Evolutionary conservation across 35 echinoderm and acorn worm species (phyloP).

Genomic region (Hemicentrotus pulcherrimus): DNA sequence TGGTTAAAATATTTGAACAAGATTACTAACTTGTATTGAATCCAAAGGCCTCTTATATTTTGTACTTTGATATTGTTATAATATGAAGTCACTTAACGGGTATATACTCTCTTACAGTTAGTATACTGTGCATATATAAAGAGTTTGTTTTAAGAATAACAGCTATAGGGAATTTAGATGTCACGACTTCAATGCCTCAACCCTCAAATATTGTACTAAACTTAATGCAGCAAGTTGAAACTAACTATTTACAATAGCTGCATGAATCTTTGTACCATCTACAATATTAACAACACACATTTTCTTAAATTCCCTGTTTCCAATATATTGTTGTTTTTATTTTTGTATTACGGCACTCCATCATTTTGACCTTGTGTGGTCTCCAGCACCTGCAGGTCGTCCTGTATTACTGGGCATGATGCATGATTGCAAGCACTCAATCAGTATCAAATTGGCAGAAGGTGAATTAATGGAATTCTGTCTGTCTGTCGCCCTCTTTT

Average conservation of each 20-base stretch:
- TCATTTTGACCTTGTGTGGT: not conserved
- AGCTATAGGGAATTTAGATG: not conserved
- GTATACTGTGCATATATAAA: not conserved
- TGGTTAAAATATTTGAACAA: not conserved
- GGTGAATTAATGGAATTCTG: not conserved
- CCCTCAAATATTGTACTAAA: not conserved
- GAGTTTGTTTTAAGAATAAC: not conserved
- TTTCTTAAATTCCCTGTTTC: not conserved
- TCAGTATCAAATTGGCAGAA: conserved; percentile 35
- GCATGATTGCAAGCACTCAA: not conserved
- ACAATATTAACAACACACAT: not conserved
- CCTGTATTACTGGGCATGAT: not conserved
- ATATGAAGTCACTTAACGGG: not conserved
- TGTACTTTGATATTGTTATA: not conserved
- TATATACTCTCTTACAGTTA: not conserved
- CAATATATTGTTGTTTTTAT: not conserved
- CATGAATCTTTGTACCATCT: not conserved
- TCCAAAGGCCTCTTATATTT: not conserved
- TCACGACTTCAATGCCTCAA: not conserved
- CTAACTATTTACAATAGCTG: not conserved
- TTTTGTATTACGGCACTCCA: not conserved
- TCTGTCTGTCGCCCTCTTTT: not conserved
- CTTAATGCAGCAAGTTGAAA: not conserved
- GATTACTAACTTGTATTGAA: not conserved
- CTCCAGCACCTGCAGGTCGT: not conserved